Evolutionary conservation across 2,113 vertebrate genomes (phyloP).

Genomic region (Mungos mungo): DNA sequence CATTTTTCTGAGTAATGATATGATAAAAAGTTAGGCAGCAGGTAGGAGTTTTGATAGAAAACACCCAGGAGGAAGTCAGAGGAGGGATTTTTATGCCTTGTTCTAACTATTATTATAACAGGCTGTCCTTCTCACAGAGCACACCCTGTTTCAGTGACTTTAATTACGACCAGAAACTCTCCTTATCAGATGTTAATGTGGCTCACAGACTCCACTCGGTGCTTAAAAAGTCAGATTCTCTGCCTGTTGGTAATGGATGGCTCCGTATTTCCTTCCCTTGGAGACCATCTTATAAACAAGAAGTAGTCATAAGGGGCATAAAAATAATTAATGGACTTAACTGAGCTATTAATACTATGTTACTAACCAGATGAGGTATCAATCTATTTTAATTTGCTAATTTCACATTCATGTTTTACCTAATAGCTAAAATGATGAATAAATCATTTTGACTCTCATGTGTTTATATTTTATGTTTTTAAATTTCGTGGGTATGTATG

Average conservation of each 20-base stretch:
- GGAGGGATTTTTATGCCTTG: constrained; percentile 55
- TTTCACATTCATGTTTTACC: constrained; percentile 65
- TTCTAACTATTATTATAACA: constrained; percentile 75
- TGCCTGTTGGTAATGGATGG: constrained; percentile 70
- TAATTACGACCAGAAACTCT: constrained; percentile 71
- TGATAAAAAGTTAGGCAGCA: constrained; percentile 71
- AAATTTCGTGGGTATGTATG: constrained; percentile 18
- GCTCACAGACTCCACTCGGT: constrained; percentile 32
- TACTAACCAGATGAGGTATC: constrained; percentile 69
- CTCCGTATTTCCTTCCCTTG: constrained; percentile 70
- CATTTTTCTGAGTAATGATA: constrained; percentile 54
- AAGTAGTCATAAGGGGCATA: constrained; percentile 66
- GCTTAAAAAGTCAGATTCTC: constrained; percentile 72
- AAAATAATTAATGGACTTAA: constrained; percentile 82
- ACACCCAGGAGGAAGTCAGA: constrained; percentile 72
- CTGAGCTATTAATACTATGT: constrained; percentile 76
- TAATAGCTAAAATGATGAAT: constrained; percentile 54
- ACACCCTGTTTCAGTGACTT: constrained; percentile 60
- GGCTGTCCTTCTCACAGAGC: constrained; percentile 43
- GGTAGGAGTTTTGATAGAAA: constrained; percentile 75
- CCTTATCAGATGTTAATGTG: constrained; percentile 64
- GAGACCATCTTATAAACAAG: constrained; percentile 77
- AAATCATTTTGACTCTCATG: constrained; percentile 49
- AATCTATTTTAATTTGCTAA: constrained; percentile 70
- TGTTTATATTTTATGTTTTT: constrained; percentile 41